Conservation (phyloP, 2,888 invertebrate species). For the Agapostemon virescens region DNA sequence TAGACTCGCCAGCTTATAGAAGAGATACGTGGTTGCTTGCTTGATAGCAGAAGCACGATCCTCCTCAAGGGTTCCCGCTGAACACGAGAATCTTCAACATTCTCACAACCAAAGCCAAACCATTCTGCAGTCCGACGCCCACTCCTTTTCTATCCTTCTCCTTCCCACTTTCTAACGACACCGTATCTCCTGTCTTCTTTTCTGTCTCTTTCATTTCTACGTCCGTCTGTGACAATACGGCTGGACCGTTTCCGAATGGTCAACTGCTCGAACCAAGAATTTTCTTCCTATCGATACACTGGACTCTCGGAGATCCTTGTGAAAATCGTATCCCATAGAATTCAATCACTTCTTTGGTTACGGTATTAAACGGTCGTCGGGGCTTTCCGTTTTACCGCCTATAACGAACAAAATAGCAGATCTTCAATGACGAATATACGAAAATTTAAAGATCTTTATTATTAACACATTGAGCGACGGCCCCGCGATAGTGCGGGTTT, state of each 20-base stretch:
- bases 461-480: no score
- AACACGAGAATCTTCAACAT: conserved; percentile 52
- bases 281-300: conserved; percentile 31
- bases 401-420: background rate
- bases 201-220: conserved; percentile 21
- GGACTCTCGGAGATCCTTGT: background rate
- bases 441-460: no score
- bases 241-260: conserved; percentile 58
- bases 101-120: conserved; percentile 50
- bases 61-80: conserved; percentile 46
- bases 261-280: conserved; percentile 30
- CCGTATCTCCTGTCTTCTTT: background rate
- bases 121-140: conserved; percentile 55
- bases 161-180: conserved; percentile 6
- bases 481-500: no score
- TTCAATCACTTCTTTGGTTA: background rate
- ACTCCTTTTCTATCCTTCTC: conserved; percentile 40
- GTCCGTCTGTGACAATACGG: conserved; percentile 42
- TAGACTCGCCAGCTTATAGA: conserved; percentile 43
- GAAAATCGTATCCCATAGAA: background rate
- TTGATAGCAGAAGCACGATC: conserved; percentile 56
- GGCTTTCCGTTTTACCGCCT: background rate
- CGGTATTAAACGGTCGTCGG: background rate
- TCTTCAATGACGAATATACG: no score
- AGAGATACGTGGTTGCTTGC: conserved; percentile 51